Evolutionary conservation across 2,113 vertebrate genomes (phyloP).

Genomic region (Leucopsar rothschildi): DNA sequence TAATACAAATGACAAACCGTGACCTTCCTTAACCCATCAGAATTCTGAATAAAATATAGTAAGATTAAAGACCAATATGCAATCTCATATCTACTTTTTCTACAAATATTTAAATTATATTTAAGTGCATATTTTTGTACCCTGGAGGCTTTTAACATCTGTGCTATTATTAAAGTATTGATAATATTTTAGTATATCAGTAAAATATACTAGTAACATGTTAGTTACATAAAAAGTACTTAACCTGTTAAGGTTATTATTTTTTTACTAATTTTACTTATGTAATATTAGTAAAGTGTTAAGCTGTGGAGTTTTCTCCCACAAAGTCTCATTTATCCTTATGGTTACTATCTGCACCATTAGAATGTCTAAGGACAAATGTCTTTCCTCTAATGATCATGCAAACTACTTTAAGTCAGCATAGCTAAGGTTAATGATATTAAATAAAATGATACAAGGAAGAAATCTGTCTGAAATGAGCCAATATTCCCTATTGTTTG

Average conservation of each 20-base stretch:
- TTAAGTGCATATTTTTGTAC: background rate
- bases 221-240: background rate
- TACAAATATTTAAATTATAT: background rate
- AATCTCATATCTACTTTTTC: background rate
- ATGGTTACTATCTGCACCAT: background rate
- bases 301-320: background rate
- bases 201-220: background rate
- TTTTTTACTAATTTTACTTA: background rate
- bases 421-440: background rate
- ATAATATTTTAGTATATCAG: background rate
- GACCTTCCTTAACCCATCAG: background rate
- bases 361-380: background rate
- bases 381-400: background rate
- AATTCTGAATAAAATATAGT: no score
- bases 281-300: background rate
- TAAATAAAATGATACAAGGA: background rate
- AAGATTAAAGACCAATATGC: background rate
- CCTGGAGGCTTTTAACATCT: background rate
- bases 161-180: background rate
- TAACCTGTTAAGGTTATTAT: background rate
- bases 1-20: background rate
- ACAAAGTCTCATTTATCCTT: background rate
- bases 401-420: background rate
- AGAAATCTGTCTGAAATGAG: conserved; percentile 1
- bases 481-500: background rate